phyloP scores from a whole-genome alignment of 30 jellyfish, hydroid and myxozoan genomes.

The Phacellophora camtschatica region DNA sequence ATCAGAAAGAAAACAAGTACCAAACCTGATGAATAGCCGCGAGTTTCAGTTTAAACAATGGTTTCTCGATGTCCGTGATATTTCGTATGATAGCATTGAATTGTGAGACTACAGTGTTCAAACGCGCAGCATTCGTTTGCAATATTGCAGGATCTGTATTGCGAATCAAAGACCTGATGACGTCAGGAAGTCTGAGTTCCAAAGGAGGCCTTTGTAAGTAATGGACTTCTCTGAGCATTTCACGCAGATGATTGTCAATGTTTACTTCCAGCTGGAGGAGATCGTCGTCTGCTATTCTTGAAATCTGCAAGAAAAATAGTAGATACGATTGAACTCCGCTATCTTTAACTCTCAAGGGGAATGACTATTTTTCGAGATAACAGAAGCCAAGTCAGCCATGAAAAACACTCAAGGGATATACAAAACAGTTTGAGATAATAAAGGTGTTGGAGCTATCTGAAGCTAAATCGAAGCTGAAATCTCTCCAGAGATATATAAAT shows the following conservation, averaged over 20 bases:
- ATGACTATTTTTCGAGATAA: too few relatives aligned
- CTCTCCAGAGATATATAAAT: too few relatives aligned
- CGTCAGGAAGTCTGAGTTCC: conserved; percentile 52
- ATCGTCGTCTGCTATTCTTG: conserved; percentile 32
- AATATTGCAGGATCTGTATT: conserved; percentile 46
- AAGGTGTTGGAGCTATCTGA: too few relatives aligned
- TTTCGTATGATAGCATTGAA: conserved; percentile 19
- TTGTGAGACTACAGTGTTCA: conserved; percentile 68
- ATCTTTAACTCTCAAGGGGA: too few relatives aligned
- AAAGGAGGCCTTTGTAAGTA: conserved; percentile 53
- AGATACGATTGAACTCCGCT: too few relatives aligned
- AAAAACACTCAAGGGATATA: too few relatives aligned
- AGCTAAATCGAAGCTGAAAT: too few relatives aligned
- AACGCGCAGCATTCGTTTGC: conserved; percentile 63
- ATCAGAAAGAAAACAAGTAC: too few relatives aligned
- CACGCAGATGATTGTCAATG: conserved; percentile 50
- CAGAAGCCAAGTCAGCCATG: too few relatives aligned
- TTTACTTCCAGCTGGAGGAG: conserved; percentile 27
- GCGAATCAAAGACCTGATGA: conserved; percentile 54
- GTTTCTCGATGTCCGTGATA: conserved; percentile 68
- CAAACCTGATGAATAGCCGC: conserved; percentile 56
- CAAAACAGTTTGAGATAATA: too few relatives aligned
- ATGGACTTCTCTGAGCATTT: conserved; percentile 54
- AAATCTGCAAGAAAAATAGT: background rate
- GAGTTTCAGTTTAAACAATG: conserved; percentile 63